These are phyloP conservation scores for Gavia stellata DNA, from an alignment of 2,113 vertebrate genomes.

Conservation along the genomic window DNA sequence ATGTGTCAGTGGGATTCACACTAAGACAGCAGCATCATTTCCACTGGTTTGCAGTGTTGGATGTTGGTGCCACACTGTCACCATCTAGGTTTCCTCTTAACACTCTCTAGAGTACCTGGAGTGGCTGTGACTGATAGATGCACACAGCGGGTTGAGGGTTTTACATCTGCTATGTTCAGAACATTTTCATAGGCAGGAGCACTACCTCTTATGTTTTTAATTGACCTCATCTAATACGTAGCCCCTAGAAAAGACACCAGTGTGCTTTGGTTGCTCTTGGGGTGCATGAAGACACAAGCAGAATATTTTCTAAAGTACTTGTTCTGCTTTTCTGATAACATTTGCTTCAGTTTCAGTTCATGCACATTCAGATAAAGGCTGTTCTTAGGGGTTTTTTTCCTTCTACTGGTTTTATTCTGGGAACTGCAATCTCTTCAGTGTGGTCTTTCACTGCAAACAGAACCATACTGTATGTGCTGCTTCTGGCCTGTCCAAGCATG, in stretches of 20 bases:
- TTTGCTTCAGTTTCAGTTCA: not conserved
- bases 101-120: not conserved
- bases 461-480: not conserved
- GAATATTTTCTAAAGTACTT: not conserved
- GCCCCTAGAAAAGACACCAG: not conserved
- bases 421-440: not conserved
- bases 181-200: not conserved
- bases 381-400: not conserved
- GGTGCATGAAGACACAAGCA: not conserved
- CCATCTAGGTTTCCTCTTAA: not conserved
- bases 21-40: not conserved
- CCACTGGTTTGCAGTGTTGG: not conserved
- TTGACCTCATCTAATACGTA: not conserved
- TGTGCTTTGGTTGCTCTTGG: not conserved
- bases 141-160: not conserved
- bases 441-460: not conserved
- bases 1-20: not conserved
- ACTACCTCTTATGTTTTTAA: not conserved
- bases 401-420: not conserved
- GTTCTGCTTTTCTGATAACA: not conserved
- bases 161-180: not conserved
- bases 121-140: not conserved
- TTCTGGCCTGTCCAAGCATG: not conserved
- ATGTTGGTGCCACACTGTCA: not conserved
- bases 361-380: not conserved